Evolutionary conservation across 2,888 invertebrate genomes (phyloP).

Genomic region (Phyllotreta cruciferae): DNA sequence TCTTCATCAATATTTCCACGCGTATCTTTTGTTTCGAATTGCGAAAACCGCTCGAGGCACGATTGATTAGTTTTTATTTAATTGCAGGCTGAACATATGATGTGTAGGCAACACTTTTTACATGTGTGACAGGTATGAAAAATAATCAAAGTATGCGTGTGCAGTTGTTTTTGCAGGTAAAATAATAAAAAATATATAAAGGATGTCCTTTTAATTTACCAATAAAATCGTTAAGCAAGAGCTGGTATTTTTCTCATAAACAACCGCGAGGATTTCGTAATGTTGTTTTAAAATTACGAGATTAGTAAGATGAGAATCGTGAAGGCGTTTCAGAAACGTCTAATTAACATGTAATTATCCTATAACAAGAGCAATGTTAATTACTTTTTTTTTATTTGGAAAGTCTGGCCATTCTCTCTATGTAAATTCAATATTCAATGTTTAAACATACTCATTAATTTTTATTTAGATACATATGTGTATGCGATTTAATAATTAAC

Average conservation of each 20-base stretch:
- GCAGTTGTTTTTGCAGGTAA: too few species aligned
- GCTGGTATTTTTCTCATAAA: constrained; percentile 12
- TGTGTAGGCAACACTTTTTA: too few species aligned
- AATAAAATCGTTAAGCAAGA: constrained; percentile 23
- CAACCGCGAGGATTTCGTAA: constrained; percentile 34
- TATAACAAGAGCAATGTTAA: constrained; percentile 17
- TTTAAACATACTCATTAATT: neutral
- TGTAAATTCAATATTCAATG: neutral
- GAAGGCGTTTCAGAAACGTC: constrained; percentile 42
- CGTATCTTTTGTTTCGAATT: constrained; percentile 2
- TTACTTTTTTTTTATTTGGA: constrained; percentile 20
- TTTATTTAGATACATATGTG: constrained; percentile 2
- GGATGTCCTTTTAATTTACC: constrained; percentile 22
- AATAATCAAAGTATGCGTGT: too few species aligned
- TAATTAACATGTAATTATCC: constrained; percentile 44
- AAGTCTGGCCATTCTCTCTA: constrained; percentile 22
- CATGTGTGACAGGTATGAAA: too few species aligned
- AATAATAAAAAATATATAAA: neutral
- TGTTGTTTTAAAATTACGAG: constrained; percentile 36
- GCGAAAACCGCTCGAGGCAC: too few species aligned
- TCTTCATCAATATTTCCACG: constrained; percentile 12
- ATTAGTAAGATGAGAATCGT: constrained; percentile 42
- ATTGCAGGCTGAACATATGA: too few species aligned
- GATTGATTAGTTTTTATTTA: too few species aligned
- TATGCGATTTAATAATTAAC: too few species aligned